phyloP scores from a whole-genome alignment of 53 echinoderm and acorn worm genomes.

The Antedon mediterranea region DNA sequence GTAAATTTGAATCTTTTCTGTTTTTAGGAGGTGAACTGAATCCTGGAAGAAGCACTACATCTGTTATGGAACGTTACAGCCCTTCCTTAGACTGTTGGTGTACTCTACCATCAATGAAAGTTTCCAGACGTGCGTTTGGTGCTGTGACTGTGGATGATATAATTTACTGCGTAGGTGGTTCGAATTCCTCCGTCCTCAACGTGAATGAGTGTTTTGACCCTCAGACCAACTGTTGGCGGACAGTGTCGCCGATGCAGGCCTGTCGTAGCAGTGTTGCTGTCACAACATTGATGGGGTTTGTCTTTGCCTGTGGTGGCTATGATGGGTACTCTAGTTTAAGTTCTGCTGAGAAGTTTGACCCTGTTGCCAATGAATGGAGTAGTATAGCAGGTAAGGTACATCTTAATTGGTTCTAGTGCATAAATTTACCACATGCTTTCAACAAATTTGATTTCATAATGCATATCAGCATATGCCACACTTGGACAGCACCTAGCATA shows the following conservation, averaged over 20 bases:
- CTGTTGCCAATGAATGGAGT: constrained; percentile 77
- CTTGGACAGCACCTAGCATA: too few species aligned
- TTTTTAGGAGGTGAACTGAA: constrained; percentile 76
- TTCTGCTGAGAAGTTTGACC: constrained; percentile 76
- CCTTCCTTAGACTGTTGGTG: constrained; percentile 81
- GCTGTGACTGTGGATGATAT: constrained; percentile 58
- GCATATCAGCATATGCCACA: too few species aligned
- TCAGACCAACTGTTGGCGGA: constrained; percentile 26
- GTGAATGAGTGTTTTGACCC: constrained; percentile 81
- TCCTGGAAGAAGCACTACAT: constrained; percentile 48
- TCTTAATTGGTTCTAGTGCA: too few species aligned
- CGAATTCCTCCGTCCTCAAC: constrained; percentile 48
- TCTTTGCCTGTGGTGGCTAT: constrained; percentile 92
- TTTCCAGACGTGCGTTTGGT: constrained; percentile 69
- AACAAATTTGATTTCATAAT: too few species aligned
- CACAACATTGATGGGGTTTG: constrained; percentile 42
- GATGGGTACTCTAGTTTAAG: constrained; percentile 75
- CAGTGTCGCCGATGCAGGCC: constrained; percentile 57
- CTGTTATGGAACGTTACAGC: constrained; percentile 63
- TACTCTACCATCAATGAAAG: constrained; percentile 54
- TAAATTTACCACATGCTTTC: too few species aligned
- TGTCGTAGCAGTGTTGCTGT: constrained; percentile 89
- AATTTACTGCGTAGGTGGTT: constrained; percentile 77
- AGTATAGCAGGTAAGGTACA: constrained; percentile 43
- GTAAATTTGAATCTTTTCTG: too few species aligned